Base-by-base conservation (phyloP, 2,888 invertebrate genomes). In the Myopa tessellatipennis region DNA sequence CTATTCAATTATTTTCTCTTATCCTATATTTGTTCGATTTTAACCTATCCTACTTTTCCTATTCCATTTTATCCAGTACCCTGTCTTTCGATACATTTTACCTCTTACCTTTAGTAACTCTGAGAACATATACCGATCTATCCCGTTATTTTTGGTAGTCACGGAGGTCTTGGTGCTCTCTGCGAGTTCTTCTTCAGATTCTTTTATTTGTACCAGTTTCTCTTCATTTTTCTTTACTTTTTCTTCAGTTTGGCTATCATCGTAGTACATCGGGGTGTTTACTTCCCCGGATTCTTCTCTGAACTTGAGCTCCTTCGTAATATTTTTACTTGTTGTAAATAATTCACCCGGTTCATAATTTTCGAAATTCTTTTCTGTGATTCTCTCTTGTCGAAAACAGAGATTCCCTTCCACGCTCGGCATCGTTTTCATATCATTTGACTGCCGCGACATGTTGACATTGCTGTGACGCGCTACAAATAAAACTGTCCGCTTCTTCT, bases 291-390 rank as follows among this genome's bases (percentile, higher is more conserved):
- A 52, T 12, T 40, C 4, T 7, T 75, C 78, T 73, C 82, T 83
- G 67, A 89, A 86, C 79, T 85, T 86, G 4, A 89, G 82, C 55
- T 85, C 77, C 81, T 87, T 87, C 74, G 86, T 86, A 40, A 87
- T 85, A 75, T 84, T 83, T 36, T 85, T 80, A 55, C 81, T 82
- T 0, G 88, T 82, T 0, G 88, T 86, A 82, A 87, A 85, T 8
- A 89, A 81, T 55, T 87, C 85, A 3, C 86, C 84, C 0, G 89
- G 89, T 58, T 87, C 87, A 61, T 84, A 80, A 7, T 84, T 83
- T 77, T 87, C 85, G 45, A 87, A 74, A 58, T 86, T 85, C 34
- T 86, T 85, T 4, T 85, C 83, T 38, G 83, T 84, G 77, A 88
- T 85, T 76, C 83, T 83, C 38, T 75, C 26, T 26, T 26, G 26